Percentiles rank a stretch among this genome's conserved stretches.
phyloP scores from a whole-genome alignment of 2,113 vertebrate species.

The Noturus placidus region DNA sequence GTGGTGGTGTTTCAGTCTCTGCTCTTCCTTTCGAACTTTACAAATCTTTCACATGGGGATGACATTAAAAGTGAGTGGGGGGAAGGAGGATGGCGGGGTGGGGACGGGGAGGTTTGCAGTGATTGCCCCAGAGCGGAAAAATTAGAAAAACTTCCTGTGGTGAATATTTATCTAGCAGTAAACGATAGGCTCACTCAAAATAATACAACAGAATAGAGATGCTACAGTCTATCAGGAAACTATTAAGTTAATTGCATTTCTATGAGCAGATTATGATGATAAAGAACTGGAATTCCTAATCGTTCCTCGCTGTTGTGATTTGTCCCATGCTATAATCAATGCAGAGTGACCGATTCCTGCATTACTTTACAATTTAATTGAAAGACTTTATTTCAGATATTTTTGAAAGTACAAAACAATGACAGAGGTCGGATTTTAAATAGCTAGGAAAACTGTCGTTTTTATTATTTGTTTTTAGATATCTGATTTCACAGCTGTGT shows the following conservation, averaged over 20 bases:
- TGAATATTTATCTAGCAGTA: constrained; percentile 46
- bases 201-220: constrained; percentile 22
- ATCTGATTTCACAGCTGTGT: not conserved
- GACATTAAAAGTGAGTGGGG: constrained; percentile 20
- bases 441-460: not conserved
- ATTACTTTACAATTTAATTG: not conserved
- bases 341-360: not conserved
- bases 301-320: constrained; percentile 10
- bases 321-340: not conserved
- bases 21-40: constrained; percentile 7
- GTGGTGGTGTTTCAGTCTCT: constrained; percentile 16
- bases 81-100: not conserved
- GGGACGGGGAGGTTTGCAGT: constrained; percentile 1
- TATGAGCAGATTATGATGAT: constrained; percentile 38
- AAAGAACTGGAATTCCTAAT: constrained; percentile 22
- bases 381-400: not conserved
- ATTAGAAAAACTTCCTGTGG: constrained; percentile 45
- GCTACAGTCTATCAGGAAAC: constrained; percentile 34
- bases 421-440: not conserved
- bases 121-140: constrained; percentile 42
- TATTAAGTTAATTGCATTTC: constrained; percentile 42
- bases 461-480: not conserved
- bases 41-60: constrained; percentile 38
- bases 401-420: not conserved
- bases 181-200: constrained; percentile 22